These are phyloP conservation scores for Lysiphlebus fabarum DNA, from an alignment of 1,140 invertebrate genomes.

Conservation along the genomic window DNA sequence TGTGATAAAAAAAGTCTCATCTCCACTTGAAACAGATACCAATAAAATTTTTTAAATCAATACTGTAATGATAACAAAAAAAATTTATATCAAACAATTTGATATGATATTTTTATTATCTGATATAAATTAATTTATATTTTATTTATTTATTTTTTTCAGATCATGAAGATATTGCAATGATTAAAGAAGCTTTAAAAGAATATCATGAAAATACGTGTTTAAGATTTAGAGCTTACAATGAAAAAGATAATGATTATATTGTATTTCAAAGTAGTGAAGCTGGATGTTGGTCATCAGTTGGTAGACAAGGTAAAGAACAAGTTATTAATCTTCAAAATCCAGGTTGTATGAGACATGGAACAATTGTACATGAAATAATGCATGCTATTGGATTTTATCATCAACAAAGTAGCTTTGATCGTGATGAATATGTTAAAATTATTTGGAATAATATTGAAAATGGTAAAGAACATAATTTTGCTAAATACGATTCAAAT, in stretches of 20 bases:
- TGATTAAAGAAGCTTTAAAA: conserved; percentile 53
- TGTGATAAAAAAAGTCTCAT: background rate
- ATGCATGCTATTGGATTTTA: conserved; percentile 67
- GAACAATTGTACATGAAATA: conserved; percentile 64
- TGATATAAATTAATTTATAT: background rate
- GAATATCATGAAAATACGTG: conserved; percentile 62
- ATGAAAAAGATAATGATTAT: conserved; percentile 60
- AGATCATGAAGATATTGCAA: conserved; percentile 53
- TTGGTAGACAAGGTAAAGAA: conserved; percentile 57
- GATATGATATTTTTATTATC: no score
- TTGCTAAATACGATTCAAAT: conserved; percentile 62
- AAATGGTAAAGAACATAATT: conserved; percentile 62
- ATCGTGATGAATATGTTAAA: conserved; percentile 64
- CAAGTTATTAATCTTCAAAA: conserved; percentile 62
- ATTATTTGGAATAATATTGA: conserved; percentile 66
- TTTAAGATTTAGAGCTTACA: conserved; percentile 59
- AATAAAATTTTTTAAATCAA: no score
- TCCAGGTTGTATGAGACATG: conserved; percentile 58
- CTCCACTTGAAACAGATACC: no score
- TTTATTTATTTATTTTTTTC: conserved; percentile 16
- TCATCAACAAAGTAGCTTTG: conserved; percentile 65
- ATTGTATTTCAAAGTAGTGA: conserved; percentile 43
- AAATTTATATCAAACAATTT: no score
- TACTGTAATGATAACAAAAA: no score
- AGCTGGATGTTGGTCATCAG: conserved; percentile 58